Evolutionary conservation across 2,888 invertebrate genomes (phyloP), one percentile per base, ranked within the genome.

Genomic region (Arge pagana): DNA sequence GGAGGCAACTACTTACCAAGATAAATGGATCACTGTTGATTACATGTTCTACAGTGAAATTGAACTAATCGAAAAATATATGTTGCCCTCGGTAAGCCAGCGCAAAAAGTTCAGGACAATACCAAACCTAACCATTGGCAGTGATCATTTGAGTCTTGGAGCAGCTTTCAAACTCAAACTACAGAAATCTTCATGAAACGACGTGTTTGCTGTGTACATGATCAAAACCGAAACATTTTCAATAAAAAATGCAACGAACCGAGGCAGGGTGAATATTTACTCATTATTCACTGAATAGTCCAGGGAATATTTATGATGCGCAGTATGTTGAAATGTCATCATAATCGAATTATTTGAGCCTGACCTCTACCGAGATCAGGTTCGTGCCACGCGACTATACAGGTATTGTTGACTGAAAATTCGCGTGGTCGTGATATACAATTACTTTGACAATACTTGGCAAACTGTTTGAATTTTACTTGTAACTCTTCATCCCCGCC

Each of bases 131-230:
- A 76, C 77, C 2, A 80, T 84, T 48, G 90, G 89, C 0, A 94
- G 93, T 0, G 95, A 95, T 77, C 95, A 95, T 72, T 82, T 92
- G n/a, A 83, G 87, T 13, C 76, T 93, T n/a, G 83, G 86, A 1
- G 89, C 89, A 0, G 80, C 81, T 53, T 93, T 93, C 76, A 81
- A 83, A 56, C 69, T 74, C 57, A 77, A 75, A 62, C 71, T 62
- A 53, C 36, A 33, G n/a, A 23, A 16, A 15, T 31, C 15, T n/a
- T 45, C 23, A 45, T 26, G 10, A 23, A 11, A 15, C 23, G 1
- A 16, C 23, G 5, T 15, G 15, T 6, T 30, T 4, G 18, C 13
- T 16, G 13, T 42, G 18, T 30, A 24, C 42, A 19, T 42, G 19
- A 18, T 30, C 18, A 45, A 45, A 8, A 33, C 19, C 31, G 18